Percentiles rank a stretch among this genome's conserved stretches.
These are phyloP conservation scores for Acanthochromis polyacanthus DNA, from an alignment of 2,113 vertebrate species.

Conservation along the genomic window DNA sequence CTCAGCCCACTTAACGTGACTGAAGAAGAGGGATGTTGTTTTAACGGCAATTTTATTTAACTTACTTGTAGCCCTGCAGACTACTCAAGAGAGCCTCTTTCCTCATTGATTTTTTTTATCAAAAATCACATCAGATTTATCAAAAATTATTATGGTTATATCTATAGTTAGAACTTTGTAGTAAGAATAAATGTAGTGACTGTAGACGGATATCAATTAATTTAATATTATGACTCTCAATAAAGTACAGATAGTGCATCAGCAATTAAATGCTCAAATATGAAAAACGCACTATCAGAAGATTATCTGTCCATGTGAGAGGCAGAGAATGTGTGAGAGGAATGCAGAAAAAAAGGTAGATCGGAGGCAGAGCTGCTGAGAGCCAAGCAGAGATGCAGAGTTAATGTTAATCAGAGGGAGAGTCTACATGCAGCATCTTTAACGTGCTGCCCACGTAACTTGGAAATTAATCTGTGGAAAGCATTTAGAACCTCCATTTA, in stretches of 20 bases:
- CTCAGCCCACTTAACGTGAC: neutral
- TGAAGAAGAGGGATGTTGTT: constrained; percentile 11
- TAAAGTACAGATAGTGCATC: constrained; percentile 56
- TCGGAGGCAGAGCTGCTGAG: constrained; percentile 24
- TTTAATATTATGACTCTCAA: constrained; percentile 40
- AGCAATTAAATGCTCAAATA: constrained; percentile 52
- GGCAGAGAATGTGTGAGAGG: constrained; percentile 34
- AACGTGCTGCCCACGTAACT: constrained; percentile 11
- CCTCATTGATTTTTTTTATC: constrained; percentile 3
- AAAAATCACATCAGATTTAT: neutral
- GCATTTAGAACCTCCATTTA: constrained; percentile 10
- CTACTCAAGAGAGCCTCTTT: neutral
- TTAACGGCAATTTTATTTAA: constrained; percentile 13
- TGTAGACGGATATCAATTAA: constrained; percentile 27
- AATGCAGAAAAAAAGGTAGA: constrained; percentile 12
- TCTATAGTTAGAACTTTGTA: constrained; percentile 17
- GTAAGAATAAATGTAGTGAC: constrained; percentile 1
- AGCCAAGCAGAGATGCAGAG: neutral
- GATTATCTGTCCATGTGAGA: constrained; percentile 40
- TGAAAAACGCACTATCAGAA: constrained; percentile 36
- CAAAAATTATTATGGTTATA: constrained; percentile 1
- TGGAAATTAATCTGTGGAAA: constrained; percentile 3
- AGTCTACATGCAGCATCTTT: constrained; percentile 33
- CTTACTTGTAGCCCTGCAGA: constrained; percentile 16
- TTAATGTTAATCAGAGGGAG: constrained; percentile 20